A percentile compares a stretch with the other conserved stretches of the same genome.
Evolutionary conservation across 2,113 vertebrate species (phyloP).

Genomic region (Rhombomys opimus): DNA sequence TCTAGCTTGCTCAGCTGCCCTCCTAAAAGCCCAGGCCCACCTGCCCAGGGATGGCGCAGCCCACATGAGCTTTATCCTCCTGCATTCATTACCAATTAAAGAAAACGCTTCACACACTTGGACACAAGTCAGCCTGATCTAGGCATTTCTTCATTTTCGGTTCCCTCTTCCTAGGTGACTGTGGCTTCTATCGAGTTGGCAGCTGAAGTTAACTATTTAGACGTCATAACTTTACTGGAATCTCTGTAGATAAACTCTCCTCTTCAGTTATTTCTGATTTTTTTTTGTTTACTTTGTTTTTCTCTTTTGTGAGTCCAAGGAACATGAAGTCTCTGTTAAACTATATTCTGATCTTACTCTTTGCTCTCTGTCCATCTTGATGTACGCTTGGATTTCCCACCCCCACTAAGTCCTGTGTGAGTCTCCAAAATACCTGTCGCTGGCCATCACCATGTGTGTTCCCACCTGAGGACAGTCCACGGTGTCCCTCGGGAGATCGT

Average conservation of each 20-base stretch:
- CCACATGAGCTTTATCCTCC: not conserved
- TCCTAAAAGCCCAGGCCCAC: not conserved
- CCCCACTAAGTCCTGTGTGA: not conserved
- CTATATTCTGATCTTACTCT: not conserved
- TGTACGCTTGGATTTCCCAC: not conserved
- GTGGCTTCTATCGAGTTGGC: not conserved
- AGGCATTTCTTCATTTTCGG: not conserved
- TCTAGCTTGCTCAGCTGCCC: not conserved
- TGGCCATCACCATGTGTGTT: not conserved
- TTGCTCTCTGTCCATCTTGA: not conserved
- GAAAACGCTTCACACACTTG: not conserved
- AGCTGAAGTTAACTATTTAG: not conserved
- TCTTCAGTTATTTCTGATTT: not conserved
- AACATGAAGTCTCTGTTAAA: conserved; percentile 29
- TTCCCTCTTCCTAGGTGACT: not conserved
- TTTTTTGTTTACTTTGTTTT: not conserved
- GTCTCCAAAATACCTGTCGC: not conserved
- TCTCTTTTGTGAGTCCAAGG: not conserved
- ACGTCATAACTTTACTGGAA: not conserved
- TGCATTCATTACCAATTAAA: not conserved
- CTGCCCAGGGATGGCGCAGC: not conserved
- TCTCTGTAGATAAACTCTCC: conserved; percentile 4
- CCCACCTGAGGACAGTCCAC: not conserved
- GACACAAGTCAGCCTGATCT: not conserved
- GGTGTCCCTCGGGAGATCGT: not conserved